Conservation (phyloP, 92 coral and sea anemone genomes). For the Palythoa heliodiscus region DNA sequence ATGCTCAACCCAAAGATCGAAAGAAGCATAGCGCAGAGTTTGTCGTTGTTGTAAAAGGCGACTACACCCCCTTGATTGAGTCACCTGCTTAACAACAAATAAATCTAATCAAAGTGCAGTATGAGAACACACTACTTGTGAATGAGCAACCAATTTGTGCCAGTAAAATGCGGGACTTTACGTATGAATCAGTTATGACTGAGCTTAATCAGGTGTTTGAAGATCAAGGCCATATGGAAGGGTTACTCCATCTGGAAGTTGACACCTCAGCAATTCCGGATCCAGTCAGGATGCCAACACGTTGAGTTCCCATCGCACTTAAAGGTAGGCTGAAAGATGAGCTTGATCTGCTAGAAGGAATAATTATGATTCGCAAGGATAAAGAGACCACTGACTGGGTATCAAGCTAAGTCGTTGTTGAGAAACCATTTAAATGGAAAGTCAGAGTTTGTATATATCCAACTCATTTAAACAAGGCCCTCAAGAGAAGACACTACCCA, state of each 20-base stretch:
- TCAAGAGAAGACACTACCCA: conserved; percentile 23
- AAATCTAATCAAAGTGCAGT: conserved; percentile 43
- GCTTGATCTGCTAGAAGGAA: conserved; percentile 23
- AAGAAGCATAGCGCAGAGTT: conserved; percentile 48
- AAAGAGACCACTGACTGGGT: conserved; percentile 46
- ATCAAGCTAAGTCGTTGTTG: conserved; percentile 43
- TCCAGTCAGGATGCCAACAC: conserved; percentile 41
- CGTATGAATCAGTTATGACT: conserved; percentile 11
- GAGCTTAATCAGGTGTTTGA: conserved; percentile 36
- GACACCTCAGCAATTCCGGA: conserved; percentile 24
- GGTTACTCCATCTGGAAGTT: conserved; percentile 45
- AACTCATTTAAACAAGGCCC: background rate
- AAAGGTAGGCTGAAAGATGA: conserved; percentile 24
- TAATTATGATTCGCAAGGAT: conserved; percentile 2
- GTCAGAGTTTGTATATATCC: conserved; percentile 32
- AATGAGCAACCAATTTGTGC: background rate
- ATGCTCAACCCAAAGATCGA: conserved; percentile 55
- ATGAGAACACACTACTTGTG: conserved; percentile 31
- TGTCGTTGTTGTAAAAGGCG: conserved; percentile 53
- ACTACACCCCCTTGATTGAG: conserved; percentile 47
- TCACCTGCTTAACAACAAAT: conserved; percentile 52
- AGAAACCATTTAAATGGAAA: conserved; percentile 46
- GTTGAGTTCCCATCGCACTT: background rate
- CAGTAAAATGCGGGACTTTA: background rate
- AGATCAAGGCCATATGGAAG: conserved; percentile 42